Evolutionary conservation across 2,797 vertebrate genomes (phyloP), one percentile per base, ranked within the genome.

Genomic region (Tamandua tetradactyla): DNA sequence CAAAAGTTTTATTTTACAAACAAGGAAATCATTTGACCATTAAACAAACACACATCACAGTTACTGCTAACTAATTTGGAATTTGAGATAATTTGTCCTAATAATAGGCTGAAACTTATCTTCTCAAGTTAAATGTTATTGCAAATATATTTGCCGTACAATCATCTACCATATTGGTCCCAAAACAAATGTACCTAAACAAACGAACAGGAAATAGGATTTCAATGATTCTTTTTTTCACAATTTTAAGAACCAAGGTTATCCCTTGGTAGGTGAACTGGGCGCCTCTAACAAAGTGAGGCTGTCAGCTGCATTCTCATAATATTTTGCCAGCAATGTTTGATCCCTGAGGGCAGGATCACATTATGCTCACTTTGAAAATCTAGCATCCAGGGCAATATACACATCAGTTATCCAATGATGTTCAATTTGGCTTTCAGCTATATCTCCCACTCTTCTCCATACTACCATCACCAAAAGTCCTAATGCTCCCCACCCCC

Each of bases 1-100:
- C 27, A 94, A 92, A 37, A 84, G 7, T 61, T 90, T 91, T 89
- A 9, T 61, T 90, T 91, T 89, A 8, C 20, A 82, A 93, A 84
- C 52, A 89, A 89, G 23, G 57, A 78, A 87, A 78, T 66, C 22
- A 85, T 94, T 68, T 61, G 30, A 55, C 8, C 49, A 44, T 12
- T 74, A 82, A 94, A 92, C 23, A 55, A 17, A 27, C 30, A 91
- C 88, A 89, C 22, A 62, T 52, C 68, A 95, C 3, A 85, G 61
- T 93, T 12, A 27, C n/a, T 71, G 30, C 87, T 82, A 74, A 59
- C 27, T 68, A 76, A 88, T 89, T 92, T 86, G 27, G 57, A 66
- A 69, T 89, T 79, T 59, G 52, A 40, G 55, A 69, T 84, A 87
- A 68, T 40, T 7, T 5, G 57, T 25, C 32, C 74, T 90, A 44